These are phyloP conservation scores for Fragum sueziense DNA, from an alignment of 2,888 invertebrate genomes.

Conservation along the genomic window DNA sequence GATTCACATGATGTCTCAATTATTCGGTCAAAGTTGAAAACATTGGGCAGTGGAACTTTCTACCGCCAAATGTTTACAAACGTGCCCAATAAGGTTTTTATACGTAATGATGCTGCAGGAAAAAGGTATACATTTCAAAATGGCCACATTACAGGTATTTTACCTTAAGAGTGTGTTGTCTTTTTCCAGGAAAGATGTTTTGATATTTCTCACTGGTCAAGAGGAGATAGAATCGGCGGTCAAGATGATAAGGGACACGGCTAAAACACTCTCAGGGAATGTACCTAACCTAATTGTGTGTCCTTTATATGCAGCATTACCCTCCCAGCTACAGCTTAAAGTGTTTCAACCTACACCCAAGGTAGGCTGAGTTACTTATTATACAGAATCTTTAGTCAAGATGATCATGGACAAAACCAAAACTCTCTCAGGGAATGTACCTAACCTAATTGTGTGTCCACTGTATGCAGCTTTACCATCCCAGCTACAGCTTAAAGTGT, in stretches of 20 bases:
- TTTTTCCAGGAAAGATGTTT: slow-evolving; percentile 87
- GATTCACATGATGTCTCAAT: too few species aligned
- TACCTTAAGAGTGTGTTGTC: background rate
- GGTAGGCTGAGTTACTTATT: too few species aligned
- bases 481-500: slow-evolving; percentile 83
- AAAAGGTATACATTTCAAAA: too few species aligned
- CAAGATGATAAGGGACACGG: slow-evolving; percentile 81
- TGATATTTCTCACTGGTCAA: slow-evolving; percentile 97
- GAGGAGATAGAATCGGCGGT: slow-evolving; percentile 93
- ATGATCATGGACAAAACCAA: slow-evolving; percentile 84
- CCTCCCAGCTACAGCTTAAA: slow-evolving; percentile 83
- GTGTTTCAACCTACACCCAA: slow-evolving; percentile 83
- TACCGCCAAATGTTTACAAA: too few species aligned
- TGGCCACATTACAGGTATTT: too few species aligned
- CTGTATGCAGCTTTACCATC: slow-evolving; percentile 85
- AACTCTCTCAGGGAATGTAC: slow-evolving; percentile 85
- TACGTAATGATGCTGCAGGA: too few species aligned
- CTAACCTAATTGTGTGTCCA: slow-evolving; percentile 88
- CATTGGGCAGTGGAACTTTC: too few species aligned
- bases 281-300: slow-evolving; percentile 88
- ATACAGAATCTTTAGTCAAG: slow-evolving; percentile 87
- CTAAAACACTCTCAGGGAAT: slow-evolving; percentile 86
- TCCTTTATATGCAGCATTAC: slow-evolving; percentile 85
- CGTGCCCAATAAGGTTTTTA: too few species aligned
- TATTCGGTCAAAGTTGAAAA: too few species aligned